Evolutionary conservation across 2,797 vertebrate genomes (phyloP).

Genomic region (Varecia variegata): DNA sequence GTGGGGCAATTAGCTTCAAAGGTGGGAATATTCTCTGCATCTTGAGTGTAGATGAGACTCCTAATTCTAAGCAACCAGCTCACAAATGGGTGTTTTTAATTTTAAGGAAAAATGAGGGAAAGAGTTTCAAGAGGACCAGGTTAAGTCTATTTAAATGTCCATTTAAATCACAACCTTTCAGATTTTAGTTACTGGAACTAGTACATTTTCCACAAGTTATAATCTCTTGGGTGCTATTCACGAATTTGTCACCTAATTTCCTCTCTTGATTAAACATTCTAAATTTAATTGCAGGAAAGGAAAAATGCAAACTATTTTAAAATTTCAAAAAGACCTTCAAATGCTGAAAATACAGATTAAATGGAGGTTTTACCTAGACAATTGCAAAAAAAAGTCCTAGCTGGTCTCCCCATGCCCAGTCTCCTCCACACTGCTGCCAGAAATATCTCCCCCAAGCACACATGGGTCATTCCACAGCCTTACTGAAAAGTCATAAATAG

Average conservation of each 20-base stretch:
- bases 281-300: constrained; percentile 28
- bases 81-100: background rate
- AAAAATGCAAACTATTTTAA: constrained; percentile 29
- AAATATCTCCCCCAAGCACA: background rate
- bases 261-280: constrained; percentile 35
- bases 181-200: constrained; percentile 22
- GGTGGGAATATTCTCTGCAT: background rate
- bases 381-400: background rate
- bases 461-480: background rate
- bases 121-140: constrained; percentile 23
- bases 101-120: background rate
- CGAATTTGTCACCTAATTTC: constrained; percentile 36
- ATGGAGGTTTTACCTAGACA: background rate
- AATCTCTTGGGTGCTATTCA: constrained; percentile 14
- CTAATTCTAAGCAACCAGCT: constrained; percentile 19
- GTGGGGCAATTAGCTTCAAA: constrained; percentile 23
- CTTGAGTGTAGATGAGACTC: background rate
- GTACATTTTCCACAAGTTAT: constrained; percentile 13
- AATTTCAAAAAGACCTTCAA: background rate
- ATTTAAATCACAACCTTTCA: constrained; percentile 3
- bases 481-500: background rate
- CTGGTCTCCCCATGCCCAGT: background rate
- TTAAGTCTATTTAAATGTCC: constrained; percentile 10
- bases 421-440: background rate
- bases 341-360: background rate